phyloP scores from a whole-genome alignment of 2,888 invertebrate genomes.

The Pinctada fucata region DNA sequence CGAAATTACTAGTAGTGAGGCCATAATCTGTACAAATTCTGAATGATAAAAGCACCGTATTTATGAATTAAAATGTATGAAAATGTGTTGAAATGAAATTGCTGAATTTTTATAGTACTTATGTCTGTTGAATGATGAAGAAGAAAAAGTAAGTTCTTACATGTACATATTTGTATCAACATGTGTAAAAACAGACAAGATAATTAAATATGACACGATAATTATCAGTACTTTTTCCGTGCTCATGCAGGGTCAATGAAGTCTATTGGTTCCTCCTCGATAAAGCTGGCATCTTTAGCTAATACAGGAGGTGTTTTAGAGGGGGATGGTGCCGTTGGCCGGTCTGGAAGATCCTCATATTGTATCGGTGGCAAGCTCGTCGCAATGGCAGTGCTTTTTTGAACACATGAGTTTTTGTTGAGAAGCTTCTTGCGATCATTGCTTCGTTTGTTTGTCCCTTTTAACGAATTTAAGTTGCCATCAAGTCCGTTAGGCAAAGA shows the following conservation, averaged over 20 bases:
- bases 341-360: slow-evolving; percentile 53
- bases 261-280: slow-evolving; percentile 61
- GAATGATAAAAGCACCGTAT: too few relatives aligned
- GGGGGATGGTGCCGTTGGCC: slow-evolving; percentile 63
- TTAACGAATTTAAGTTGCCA: slow-evolving; percentile 4
- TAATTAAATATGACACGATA: too few relatives aligned
- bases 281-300: slow-evolving; percentile 45
- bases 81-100: too few relatives aligned
- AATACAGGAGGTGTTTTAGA: slow-evolving; percentile 56
- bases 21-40: too few relatives aligned
- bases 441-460: slow-evolving; percentile 17
- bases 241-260: slow-evolving; percentile 53
- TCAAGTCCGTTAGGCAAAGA: slow-evolving; percentile 36
- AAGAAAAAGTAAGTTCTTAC: too few relatives aligned
- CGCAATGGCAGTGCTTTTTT: slow-evolving; percentile 25
- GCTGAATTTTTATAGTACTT: too few relatives aligned
- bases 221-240: too few relatives aligned
- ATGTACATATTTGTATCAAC: too few relatives aligned
- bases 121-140: too few relatives aligned
- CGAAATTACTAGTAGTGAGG: too few relatives aligned
- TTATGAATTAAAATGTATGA: too few relatives aligned
- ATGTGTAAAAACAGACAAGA: too few relatives aligned
- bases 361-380: slow-evolving; percentile 59
- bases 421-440: slow-evolving; percentile 26
- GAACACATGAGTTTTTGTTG: slow-evolving; percentile 30